Percentiles rank a stretch among this genome's conserved stretches.
Conservation (phyloP, 2,888 invertebrate species). For the Tetragonula carbonaria region DNA sequence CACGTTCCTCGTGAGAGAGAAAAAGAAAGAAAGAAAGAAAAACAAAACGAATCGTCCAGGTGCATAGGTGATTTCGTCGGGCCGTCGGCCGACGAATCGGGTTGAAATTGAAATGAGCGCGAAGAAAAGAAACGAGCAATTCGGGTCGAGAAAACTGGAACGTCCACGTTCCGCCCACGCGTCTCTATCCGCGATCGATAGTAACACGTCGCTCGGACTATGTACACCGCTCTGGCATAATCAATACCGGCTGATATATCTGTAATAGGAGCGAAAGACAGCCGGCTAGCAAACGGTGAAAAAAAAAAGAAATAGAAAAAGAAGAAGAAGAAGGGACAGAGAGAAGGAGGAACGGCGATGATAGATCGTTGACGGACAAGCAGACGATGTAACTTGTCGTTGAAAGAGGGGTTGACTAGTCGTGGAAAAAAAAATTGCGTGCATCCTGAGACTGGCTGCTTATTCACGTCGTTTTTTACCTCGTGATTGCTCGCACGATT, state of each 20-base stretch:
- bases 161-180: conserved; percentile 69
- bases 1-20: background rate
- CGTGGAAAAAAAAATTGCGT: conserved; percentile 7
- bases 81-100: background rate
- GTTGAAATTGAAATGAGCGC: conserved; percentile 34
- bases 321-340: background rate
- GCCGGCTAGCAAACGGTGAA: conserved; percentile 23
- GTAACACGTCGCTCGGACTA: conserved; percentile 67
- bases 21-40: too few relatives aligned
- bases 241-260: conserved; percentile 70
- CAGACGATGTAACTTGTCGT: conserved; percentile 37
- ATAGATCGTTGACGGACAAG: conserved; percentile 56
- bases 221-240: conserved; percentile 61
- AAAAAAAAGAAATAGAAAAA: background rate
- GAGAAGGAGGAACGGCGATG: conserved; percentile 40
- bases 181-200: conserved; percentile 72
- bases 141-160: conserved; percentile 70
- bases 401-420: conserved; percentile 22
- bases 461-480: conserved; percentile 3
- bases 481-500: background rate
- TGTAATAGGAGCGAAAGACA: conserved; percentile 65
- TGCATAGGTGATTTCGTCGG: background rate
- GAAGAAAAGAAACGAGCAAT: conserved; percentile 47
- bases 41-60: background rate
- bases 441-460: background rate